Conservation (phyloP, 2,113 vertebrate genomes). For the Salvator merianae region DNA sequence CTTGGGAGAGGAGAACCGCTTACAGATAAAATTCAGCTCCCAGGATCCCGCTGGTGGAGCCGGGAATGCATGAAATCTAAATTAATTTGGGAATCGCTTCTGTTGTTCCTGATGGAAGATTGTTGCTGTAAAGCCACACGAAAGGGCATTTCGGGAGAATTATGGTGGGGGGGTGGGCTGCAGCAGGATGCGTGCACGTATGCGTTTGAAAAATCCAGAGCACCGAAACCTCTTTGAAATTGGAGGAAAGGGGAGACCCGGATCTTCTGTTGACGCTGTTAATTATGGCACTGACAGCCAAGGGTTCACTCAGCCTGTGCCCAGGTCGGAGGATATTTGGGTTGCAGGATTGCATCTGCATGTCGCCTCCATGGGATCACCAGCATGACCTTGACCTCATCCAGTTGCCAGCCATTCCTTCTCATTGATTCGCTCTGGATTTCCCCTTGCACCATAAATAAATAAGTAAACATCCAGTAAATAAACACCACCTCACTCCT, state of each 20-base stretch:
- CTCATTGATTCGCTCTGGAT: no score
- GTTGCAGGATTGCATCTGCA: no score
- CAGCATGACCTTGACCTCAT: no score
- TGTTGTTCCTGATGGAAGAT: conserved; percentile 31
- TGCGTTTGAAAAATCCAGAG: not conserved
- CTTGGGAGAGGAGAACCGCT: conserved; percentile 72
- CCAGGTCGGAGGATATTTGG: no score
- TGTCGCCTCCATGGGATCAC: no score
- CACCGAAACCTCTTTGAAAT: not conserved
- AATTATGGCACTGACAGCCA: no score
- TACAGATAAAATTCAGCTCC: conserved; percentile 57
- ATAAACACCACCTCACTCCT: no score
- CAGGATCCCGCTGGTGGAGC: conserved; percentile 65
- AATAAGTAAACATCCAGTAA: no score
- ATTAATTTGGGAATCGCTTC: conserved; percentile 70
- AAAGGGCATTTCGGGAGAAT: not conserved
- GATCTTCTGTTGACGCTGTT: not conserved
- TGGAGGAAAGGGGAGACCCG: not conserved
- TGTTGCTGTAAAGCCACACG: not conserved
- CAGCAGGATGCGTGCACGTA: not conserved
- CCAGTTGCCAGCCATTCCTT: no score
- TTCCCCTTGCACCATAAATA: no score
- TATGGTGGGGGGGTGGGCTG: not conserved
- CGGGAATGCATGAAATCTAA: conserved; percentile 65
- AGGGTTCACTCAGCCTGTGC: no score